A percentile compares a stretch with the other conserved stretches of the same genome.
Conservation (phyloP, 2,113 vertebrate species). For the Psettodes erumei region DNA sequence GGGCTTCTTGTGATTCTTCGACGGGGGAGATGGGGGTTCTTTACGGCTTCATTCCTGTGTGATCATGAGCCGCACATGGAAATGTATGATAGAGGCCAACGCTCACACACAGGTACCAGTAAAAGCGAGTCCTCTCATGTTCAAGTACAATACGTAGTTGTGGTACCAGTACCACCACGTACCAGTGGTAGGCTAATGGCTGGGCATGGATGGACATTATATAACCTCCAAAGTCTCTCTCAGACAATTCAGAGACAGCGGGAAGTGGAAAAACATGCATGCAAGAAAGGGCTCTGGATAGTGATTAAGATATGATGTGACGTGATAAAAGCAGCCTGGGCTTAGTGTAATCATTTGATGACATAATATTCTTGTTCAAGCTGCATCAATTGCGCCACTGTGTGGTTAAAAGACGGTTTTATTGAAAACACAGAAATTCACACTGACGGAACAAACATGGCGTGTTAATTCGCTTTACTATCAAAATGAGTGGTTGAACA, state of each 20-base stretch:
- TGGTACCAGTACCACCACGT: conserved; percentile 19
- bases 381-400: conserved; percentile 61
- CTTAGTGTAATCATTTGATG: conserved; percentile 31
- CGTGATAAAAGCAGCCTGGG: conserved; percentile 28
- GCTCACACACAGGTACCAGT: background rate
- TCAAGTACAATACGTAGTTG: no score
- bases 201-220: conserved; percentile 58
- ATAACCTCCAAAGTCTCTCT: conserved; percentile 41
- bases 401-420: conserved; percentile 54
- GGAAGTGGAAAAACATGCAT: conserved; percentile 8
- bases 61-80: background rate
- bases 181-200: conserved; percentile 42
- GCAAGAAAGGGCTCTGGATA: conserved; percentile 3
- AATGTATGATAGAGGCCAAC: background rate
- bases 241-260: background rate
- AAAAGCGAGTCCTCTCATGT: no score
- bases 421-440: background rate
- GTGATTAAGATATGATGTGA: conserved; percentile 6
- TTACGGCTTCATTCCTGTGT: background rate
- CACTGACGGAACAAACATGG: background rate
- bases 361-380: conserved; percentile 26
- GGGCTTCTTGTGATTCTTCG: conserved; percentile 19
- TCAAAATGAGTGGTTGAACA: background rate
- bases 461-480: background rate
- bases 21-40: background rate